phyloP scores from a whole-genome alignment of 2,113 vertebrate genomes.

The Ictalurus furcatus region DNA sequence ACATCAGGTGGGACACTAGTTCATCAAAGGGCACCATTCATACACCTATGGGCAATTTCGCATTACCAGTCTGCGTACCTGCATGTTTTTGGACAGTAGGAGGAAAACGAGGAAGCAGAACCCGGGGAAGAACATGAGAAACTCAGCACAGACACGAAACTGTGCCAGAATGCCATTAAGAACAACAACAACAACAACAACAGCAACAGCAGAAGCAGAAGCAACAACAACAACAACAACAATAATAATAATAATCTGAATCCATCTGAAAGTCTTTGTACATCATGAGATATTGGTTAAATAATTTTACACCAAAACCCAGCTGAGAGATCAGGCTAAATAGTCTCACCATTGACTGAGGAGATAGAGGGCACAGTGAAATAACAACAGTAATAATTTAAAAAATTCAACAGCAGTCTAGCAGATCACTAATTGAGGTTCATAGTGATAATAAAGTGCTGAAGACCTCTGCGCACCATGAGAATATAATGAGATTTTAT shows the following conservation, averaged over 20 bases:
- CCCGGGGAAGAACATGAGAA: too few species aligned
- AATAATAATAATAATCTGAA: too few species aligned
- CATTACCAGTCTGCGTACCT: background rate
- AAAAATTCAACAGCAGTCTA: background rate
- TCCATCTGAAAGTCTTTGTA: background rate
- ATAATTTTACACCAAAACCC: background rate
- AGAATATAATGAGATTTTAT: constrained; percentile 2
- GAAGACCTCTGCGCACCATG: constrained; percentile 11
- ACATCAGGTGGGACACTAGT: background rate
- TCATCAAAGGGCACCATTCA: background rate
- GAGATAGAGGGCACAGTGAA: background rate
- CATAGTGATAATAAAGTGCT: constrained; percentile 11
- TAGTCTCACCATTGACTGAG: background rate
- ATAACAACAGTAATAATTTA: background rate
- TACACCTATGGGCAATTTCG: background rate
- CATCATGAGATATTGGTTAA: background rate
- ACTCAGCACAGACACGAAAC: too few species aligned
- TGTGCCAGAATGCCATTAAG: background rate
- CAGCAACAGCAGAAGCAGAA: too few species aligned
- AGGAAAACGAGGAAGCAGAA: background rate
- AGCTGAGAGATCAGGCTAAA: background rate
- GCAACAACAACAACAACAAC: too few species aligned
- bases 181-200: too few species aligned
- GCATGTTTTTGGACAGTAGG: background rate
- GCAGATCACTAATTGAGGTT: constrained; percentile 10